A percentile compares a stretch with the other conserved stretches of the same genome.
phyloP scores from a whole-genome alignment of 2,888 invertebrate species.

The Gerris lacustris region DNA sequence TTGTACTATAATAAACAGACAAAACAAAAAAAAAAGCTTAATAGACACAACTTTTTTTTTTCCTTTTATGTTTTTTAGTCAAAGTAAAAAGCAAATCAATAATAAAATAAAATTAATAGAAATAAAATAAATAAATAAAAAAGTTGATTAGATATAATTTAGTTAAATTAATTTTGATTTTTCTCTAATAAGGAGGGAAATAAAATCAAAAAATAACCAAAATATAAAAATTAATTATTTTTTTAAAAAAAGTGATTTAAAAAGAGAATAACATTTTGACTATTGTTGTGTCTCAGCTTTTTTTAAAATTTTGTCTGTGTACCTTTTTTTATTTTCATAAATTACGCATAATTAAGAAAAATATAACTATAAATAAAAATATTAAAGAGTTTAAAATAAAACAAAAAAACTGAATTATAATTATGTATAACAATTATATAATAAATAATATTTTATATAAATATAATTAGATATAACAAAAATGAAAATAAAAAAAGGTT shows the following conservation, averaged over 20 bases:
- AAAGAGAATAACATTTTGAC: not conserved
- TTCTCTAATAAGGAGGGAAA: too few relatives aligned
- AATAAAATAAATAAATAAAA: not conserved
- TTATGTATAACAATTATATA: too few relatives aligned
- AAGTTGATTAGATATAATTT: not conserved
- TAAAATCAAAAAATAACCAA: too few relatives aligned
- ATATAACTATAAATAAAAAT: not conserved
- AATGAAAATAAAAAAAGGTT: too few relatives aligned
- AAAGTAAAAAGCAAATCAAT: too few relatives aligned
- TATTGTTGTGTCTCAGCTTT: not conserved
- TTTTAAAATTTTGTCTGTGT: not conserved
- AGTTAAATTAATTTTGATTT: not conserved
- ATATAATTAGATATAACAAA: too few relatives aligned
- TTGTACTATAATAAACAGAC: slow-evolving; percentile 26
- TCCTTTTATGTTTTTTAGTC: too few relatives aligned
- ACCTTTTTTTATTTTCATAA: too few relatives aligned
- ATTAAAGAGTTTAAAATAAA: not conserved
- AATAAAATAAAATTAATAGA: too few relatives aligned
- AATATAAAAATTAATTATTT: too few relatives aligned
- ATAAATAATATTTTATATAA: too few relatives aligned
- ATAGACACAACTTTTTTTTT: not conserved
- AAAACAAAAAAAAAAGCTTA: slow-evolving; percentile 17
- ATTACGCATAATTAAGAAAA: not conserved
- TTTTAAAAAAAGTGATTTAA: too few relatives aligned
- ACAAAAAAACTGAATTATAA: not conserved